Percentiles rank a stretch among this genome's conserved stretches.
Conservation (phyloP, 1,140 invertebrate genomes). For the Pseudoatta argentina region DNA sequence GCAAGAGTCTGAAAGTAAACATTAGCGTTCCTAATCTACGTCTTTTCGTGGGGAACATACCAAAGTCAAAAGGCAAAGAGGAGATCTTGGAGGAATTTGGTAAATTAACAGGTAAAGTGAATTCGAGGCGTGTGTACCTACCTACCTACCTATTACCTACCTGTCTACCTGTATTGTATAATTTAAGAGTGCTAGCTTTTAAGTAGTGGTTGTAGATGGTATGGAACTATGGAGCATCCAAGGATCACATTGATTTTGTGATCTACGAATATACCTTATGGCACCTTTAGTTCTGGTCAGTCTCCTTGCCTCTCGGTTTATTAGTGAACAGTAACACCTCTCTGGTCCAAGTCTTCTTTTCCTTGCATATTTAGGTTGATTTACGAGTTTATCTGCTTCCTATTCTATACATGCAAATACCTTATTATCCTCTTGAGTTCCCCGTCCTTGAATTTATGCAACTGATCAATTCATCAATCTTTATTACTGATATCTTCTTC, state of each 20-base stretch:
- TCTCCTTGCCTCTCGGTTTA: slow-evolving; percentile 87
- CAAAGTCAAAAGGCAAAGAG: slow-evolving; percentile 99
- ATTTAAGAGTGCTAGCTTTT: slow-evolving; percentile 86
- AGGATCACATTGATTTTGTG: slow-evolving; percentile 65
- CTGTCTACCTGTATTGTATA: slow-evolving; percentile 84
- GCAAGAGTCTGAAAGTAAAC: slow-evolving; percentile 99
- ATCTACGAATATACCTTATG: slow-evolving; percentile 76
- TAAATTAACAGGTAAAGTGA: slow-evolving; percentile 99
- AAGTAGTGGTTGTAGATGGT: slow-evolving; percentile 86
- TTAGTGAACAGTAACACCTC: slow-evolving; percentile 87
- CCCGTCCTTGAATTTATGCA: slow-evolving; percentile 44
- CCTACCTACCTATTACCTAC: slow-evolving; percentile 85
- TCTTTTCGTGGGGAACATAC: slow-evolving; percentile 99
- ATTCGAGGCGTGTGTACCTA: slow-evolving; percentile 88
- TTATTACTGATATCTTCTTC: slow-evolving; percentile 56
- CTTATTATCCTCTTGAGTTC: slow-evolving; percentile 6
- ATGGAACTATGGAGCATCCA: slow-evolving; percentile 84
- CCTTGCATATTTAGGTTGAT: slow-evolving; percentile 86
- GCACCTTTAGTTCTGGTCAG: slow-evolving; percentile 86
- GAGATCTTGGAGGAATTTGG: slow-evolving; percentile 99
- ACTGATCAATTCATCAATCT: slow-evolving; percentile 57
- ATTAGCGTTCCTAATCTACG: slow-evolving; percentile 99
- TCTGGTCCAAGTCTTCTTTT: slow-evolving; percentile 87
- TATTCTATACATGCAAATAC: slow-evolving; percentile 57
- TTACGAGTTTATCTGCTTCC: slow-evolving; percentile 82